Evolutionary conservation across 1,140 invertebrate genomes (phyloP).

Genomic region (Tenebrio molitor): DNA sequence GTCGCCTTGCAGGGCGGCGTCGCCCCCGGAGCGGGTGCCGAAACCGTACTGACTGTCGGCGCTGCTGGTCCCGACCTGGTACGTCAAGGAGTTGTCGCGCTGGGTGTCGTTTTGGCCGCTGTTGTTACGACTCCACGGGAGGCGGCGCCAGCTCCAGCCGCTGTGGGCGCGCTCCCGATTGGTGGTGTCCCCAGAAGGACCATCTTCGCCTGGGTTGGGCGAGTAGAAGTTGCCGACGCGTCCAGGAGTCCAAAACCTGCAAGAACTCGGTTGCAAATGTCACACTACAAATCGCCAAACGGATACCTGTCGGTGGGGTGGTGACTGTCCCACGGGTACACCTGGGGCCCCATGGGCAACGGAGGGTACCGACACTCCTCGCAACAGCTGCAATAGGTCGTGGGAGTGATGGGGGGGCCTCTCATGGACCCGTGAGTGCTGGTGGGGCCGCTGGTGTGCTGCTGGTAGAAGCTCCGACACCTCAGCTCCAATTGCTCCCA

Average conservation of each 20-base stretch:
- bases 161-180: conserved; percentile 68
- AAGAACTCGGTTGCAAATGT: too few relatives aligned
- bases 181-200: conserved; percentile 64
- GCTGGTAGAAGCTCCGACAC: conserved; percentile 81
- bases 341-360: conserved; percentile 69
- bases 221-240: conserved; percentile 84
- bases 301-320: conserved; percentile 66
- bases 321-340: conserved; percentile 68
- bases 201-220: conserved; percentile 79
- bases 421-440: conserved; percentile 66
- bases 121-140: conserved; percentile 69
- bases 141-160: conserved; percentile 73
- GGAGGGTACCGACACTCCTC: conserved; percentile 77
- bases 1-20: conserved; percentile 63
- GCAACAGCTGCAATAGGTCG: conserved; percentile 77
- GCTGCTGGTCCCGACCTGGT: conserved; percentile 66
- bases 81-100: conserved; percentile 63
- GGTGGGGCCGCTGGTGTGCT: conserved; percentile 69
- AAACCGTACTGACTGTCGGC: conserved; percentile 79
- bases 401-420: conserved; percentile 61
- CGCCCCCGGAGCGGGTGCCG: conserved; percentile 67
- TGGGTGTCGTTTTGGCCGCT: conserved; percentile 55
- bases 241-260: conserved; percentile 69
- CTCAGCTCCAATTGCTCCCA: conserved; percentile 91
- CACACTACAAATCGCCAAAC: too few relatives aligned